Evolutionary conservation across 2,113 vertebrate species (phyloP), one percentile per base, ranked within the genome.

Genomic region (Psilopsiagon aymara): DNA sequence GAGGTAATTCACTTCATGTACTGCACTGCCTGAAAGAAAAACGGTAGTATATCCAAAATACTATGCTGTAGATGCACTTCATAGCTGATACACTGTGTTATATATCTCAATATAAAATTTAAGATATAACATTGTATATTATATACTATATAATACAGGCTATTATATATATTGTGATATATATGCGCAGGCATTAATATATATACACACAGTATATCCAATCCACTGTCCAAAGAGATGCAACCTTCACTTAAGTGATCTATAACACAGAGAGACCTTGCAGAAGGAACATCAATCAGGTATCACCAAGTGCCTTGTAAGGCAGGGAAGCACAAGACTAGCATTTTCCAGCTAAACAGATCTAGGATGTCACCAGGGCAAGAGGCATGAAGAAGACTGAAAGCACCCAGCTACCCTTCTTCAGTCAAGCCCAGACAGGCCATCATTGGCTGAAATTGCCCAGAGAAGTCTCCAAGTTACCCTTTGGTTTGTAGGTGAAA

Each of bases 401-500:
- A 85, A 95, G 82, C 83, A 89, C 75, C 31, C 27, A 78, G 73
- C 23, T 19, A 39, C 52, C 11, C 69, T 92, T 71, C 86, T 86
- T 86, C 88, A 94, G 80, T 47, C 62, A 96, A 94, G 76, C 51
- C 83, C 80, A 90, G 60, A 43, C 80, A 75, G 73, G 77, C 47
- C 73, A 94, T 86, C 74, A 57, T 63, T 71, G 73, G 73, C 82
- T 93, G 73, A 89, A 96, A 95, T 68, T 82, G 67, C 66, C 53
- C 3, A 0, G 53, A 94, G 69, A 94, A 78, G 60, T 84, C 83
- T 75, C 1, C 24, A 52, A 68, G 69, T 82, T 92, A 91, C 52
- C 83, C 92, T 96, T 79, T 90, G 77, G 74, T 94, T 89, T 84
- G 44, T 12, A 92, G 95, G 91, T 91, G 74, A 92, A 94, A 95